Base-by-base conservation (phyloP, 1,140 invertebrate species). In the Drosophila athabasca region DNA sequence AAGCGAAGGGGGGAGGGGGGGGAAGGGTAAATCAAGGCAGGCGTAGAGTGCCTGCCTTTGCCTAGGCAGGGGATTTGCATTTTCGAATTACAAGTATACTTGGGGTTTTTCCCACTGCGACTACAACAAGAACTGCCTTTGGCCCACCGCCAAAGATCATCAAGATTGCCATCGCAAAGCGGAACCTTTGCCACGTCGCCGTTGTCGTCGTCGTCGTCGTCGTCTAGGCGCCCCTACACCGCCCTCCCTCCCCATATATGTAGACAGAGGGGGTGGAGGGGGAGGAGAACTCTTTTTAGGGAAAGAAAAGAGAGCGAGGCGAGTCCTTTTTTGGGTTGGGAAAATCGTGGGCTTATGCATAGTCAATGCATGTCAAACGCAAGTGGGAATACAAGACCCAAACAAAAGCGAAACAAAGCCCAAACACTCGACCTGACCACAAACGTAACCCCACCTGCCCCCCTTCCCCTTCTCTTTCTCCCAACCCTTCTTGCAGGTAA, bases 291-390 rank as follows among this genome's bases (percentile, higher is more conserved):
- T 35, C 8, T 35, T 35, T 35, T 35, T 9, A 8, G 31, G 31
- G 7, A 13, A 13, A 13, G 35, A 39, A 39, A 39, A 39, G 35
- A 39, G 9, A 13, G 35, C 35, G 35, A 39, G 17, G 17, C 17
- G 35, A 39, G 35, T 13, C 4, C 35, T 39, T 13, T 39, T 22
- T 22, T 11, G 22, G 19, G 52, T 15, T 22, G 58, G 31, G 24
- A 26, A 49, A 26, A 11, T 9, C 44, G 45, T 49, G 52, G 57
- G 57, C 43, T 72, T 75, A 82, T 83, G 79, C 79, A 79, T 76
- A 84, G 81, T 80, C 82, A 77, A 84, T 84, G 81, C 81, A 84
- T 84, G 81, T 84, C 82, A 84, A 84, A 84, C 80, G 80, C 81
- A 80, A 84, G 60, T 79, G 62, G 35, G 31, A 80, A 85, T 85